A percentile compares a stretch with the other conserved stretches of the same genome.
These are phyloP conservation scores for Microplitis manilae DNA, from an alignment of 2,888 invertebrate genomes.

Conservation along the genomic window DNA sequence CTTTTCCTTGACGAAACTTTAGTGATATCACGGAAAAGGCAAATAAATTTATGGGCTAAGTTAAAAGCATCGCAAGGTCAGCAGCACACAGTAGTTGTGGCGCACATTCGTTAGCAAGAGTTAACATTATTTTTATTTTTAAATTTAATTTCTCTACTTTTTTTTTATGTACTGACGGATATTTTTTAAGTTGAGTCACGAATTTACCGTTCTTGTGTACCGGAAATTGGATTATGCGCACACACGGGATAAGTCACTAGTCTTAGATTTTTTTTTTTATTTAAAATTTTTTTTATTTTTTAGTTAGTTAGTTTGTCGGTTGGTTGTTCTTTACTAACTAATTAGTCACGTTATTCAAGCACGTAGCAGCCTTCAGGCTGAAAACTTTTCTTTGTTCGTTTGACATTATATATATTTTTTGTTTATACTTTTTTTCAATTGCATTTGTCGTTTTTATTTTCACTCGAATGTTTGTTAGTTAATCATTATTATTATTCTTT, in stretches of 20 bases:
- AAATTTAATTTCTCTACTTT: slow-evolving; percentile 25
- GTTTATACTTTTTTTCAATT: not conserved
- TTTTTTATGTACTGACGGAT: slow-evolving; percentile 25
- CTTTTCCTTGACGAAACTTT: slow-evolving; percentile 65
- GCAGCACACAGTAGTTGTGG: slow-evolving; percentile 53
- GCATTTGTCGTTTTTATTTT: not conserved
- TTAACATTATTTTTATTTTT: slow-evolving; percentile 42
- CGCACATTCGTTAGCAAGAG: slow-evolving; percentile 36
- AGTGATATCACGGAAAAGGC: slow-evolving; percentile 58
- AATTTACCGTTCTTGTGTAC: slow-evolving; percentile 37
- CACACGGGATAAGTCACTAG: slow-evolving; percentile 41
- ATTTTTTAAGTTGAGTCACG: slow-evolving; percentile 26
- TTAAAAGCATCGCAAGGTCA: slow-evolving; percentile 66
- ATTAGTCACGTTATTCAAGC: slow-evolving; percentile 31
- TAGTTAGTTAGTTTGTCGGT: not conserved
- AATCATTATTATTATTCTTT: not conserved
- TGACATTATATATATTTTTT: slow-evolving; percentile 9
- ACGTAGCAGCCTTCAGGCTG: slow-evolving; percentile 18
- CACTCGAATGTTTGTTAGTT: not conserved
- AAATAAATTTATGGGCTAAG: slow-evolving; percentile 69
- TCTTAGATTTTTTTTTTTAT: slow-evolving; percentile 6
- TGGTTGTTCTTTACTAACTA: slow-evolving; percentile 25
- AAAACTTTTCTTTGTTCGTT: slow-evolving; percentile 20
- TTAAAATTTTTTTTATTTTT: not conserved
- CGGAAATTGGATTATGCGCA: slow-evolving; percentile 48